Evolutionary conservation across 64 coral and sea anemone genomes (phyloP).

Genomic region (Acropora yongei): DNA sequence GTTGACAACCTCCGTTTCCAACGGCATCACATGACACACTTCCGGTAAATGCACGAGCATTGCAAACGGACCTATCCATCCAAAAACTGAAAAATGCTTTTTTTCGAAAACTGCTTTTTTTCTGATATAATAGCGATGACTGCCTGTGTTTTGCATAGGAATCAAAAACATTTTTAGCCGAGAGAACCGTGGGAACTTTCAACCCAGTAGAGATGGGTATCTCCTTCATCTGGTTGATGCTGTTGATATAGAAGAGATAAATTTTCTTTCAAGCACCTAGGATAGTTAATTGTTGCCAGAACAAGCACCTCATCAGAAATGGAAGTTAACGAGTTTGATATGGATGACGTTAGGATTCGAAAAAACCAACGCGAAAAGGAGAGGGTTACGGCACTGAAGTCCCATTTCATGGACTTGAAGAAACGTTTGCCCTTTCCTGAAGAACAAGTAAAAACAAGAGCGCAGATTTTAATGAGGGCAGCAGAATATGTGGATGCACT

Average conservation of each 20-base stretch:
- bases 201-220: neutral
- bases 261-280: neutral
- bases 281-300: neutral
- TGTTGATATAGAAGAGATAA: constrained; percentile 4
- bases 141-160: neutral
- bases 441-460: neutral
- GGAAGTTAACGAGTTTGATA: neutral
- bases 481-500: neutral
- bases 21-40: too few relatives aligned
- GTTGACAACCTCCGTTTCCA: constrained; percentile 29
- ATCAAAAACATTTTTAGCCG: neutral
- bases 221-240: neutral
- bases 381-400: neutral
- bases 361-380: constrained; percentile 14
- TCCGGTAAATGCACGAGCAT: too few relatives aligned
- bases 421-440: neutral
- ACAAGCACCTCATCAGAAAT: neutral
- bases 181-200: constrained; percentile 1
- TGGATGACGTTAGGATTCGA: neutral
- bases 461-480: neutral
- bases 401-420: neutral
- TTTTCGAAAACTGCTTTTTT: neutral
- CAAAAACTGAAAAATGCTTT: too few relatives aligned
- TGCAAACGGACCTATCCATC: too few relatives aligned
- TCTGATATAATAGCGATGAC: neutral